A percentile compares a stretch with the other conserved stretches of the same genome.
Conservation (phyloP, 2,113 vertebrate genomes). For the Chaetops frenatus region DNA sequence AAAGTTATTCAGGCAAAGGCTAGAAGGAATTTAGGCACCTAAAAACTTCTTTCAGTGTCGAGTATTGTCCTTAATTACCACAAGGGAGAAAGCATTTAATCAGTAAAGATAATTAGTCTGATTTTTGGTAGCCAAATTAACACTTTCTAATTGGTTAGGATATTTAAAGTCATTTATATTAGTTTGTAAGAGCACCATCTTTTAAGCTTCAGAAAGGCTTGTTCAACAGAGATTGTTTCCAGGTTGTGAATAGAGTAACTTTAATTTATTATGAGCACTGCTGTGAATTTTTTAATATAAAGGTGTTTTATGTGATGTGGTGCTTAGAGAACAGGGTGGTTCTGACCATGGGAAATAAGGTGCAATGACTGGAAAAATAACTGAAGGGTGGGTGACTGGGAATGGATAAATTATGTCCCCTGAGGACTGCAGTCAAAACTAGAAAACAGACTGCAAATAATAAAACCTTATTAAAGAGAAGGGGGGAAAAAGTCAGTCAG, state of each 20-base stretch:
- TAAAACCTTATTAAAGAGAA: not conserved
- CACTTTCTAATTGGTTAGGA: not conserved
- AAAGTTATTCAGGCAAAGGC: not conserved
- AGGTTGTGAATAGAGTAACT: not conserved
- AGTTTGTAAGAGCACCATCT: not conserved
- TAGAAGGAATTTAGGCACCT: not conserved
- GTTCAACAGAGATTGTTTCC: not conserved
- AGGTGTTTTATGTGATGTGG: not conserved
- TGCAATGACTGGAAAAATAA: not conserved
- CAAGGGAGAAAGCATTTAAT: not conserved
- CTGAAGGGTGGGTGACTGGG: not conserved
- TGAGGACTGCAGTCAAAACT: not conserved
- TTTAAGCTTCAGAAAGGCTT: not conserved
- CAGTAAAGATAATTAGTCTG: not conserved
- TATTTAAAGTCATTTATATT: not conserved
- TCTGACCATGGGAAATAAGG: not conserved
- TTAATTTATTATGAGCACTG: not conserved
- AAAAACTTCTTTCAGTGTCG: not conserved
- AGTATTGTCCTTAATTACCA: not conserved
- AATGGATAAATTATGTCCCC: not conserved
- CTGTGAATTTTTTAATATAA: not conserved
- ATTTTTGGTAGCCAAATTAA: not conserved
- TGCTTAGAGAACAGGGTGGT: not conserved
- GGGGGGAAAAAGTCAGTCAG: not conserved
- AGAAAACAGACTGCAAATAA: not conserved